A percentile compares a stretch with the other conserved stretches of the same genome.
phyloP scores from a whole-genome alignment of 1,140 invertebrate genomes.

The Ganaspis sp. region DNA sequence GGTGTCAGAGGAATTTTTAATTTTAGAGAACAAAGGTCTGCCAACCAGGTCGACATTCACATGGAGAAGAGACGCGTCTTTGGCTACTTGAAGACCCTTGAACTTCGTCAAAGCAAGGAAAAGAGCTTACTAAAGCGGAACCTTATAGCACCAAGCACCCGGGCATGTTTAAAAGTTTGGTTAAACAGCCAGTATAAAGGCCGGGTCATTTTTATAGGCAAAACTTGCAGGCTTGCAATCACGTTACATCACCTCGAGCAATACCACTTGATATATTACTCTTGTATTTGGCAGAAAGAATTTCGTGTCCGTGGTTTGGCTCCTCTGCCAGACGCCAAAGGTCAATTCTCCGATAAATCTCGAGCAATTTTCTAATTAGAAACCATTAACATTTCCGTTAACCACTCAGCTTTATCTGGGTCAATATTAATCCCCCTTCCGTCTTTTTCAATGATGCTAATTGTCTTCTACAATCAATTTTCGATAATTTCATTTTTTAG shows the following conservation, averaged over 20 bases:
- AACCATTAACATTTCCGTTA: conserved; percentile 26
- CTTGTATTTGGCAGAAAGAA: conserved; percentile 52
- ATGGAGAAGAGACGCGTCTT: conserved; percentile 16
- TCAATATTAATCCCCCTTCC: not conserved
- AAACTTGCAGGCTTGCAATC: conserved; percentile 10
- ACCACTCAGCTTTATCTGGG: conserved; percentile 11
- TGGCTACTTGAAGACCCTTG: not conserved
- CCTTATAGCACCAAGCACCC: not conserved
- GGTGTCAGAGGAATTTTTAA: not conserved
- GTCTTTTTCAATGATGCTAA: not conserved
- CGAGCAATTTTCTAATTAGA: conserved; percentile 47
- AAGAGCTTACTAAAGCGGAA: conserved; percentile 11
- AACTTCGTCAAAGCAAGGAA: conserved; percentile 1
- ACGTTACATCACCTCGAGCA: conserved; percentile 44
- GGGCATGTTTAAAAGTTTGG: not conserved
- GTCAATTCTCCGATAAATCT: conserved; percentile 52
- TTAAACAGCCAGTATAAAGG: conserved; percentile 11
- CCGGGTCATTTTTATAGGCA: not conserved
- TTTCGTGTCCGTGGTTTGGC: conserved; percentile 42
- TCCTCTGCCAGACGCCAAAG: conserved; percentile 48
- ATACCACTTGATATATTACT: conserved; percentile 50
- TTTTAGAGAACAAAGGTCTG: not conserved
- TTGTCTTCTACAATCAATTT: not conserved
- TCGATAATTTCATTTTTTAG: not conserved
- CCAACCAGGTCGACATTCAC: not conserved